Evolutionary conservation across 2,113 vertebrate species (phyloP).

Genomic region (Acrocephalus arundinaceus): DNA sequence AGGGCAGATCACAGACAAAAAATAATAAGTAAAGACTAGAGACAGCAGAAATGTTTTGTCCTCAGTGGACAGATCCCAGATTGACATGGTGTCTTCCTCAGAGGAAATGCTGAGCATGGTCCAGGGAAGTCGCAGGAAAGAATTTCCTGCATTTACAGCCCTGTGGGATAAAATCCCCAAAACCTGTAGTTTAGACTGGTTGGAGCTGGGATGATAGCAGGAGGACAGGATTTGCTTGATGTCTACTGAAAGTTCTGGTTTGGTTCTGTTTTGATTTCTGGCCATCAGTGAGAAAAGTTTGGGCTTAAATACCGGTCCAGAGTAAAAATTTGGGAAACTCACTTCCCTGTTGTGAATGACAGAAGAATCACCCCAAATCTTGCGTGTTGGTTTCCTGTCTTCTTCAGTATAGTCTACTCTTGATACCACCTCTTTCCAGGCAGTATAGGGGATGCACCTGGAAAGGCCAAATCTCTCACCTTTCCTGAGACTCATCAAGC

Average conservation of each 20-base stretch:
- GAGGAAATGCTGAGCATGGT: not conserved
- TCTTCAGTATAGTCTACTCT: not conserved
- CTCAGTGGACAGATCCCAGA: not conserved
- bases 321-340: not conserved
- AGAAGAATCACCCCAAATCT: not conserved
- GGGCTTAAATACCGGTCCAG: not conserved
- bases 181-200: accelerated
- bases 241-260: not conserved
- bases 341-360: not conserved
- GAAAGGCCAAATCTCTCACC: not conserved
- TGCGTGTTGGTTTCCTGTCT: not conserved
- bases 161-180: not conserved
- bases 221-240: not conserved
- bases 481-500: not conserved
- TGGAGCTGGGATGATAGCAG: not conserved
- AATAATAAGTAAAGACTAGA: not conserved
- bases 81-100: not conserved
- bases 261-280: not conserved
- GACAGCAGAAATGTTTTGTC: not conserved
- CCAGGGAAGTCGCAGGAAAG: not conserved
- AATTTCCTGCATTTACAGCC: not conserved
- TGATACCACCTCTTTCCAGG: not conserved
- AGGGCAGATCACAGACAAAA: not conserved
- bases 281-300: not conserved
- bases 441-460: accelerated